Evolutionary conservation across 2,888 invertebrate genomes (phyloP).

Genomic region (Schizotus pectinicornis): DNA sequence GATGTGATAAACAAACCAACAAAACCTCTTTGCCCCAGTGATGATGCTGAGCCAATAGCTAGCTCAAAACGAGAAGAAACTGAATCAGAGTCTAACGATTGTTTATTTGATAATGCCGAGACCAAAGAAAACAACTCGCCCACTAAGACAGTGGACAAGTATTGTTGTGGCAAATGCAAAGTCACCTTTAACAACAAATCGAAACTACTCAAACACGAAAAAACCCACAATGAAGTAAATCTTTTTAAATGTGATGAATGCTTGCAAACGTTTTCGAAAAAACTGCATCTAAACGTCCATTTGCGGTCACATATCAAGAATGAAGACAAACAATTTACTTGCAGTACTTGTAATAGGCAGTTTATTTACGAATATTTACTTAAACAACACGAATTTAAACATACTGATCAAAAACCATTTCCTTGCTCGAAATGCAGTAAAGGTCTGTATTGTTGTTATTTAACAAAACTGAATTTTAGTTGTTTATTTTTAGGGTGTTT

Average conservation of each 20-base stretch:
- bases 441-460: slow-evolving; percentile 39
- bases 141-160: slow-evolving; percentile 23
- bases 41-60: too few species aligned
- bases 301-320: slow-evolving; percentile 39
- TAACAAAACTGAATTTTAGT: slow-evolving; percentile 1
- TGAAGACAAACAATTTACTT: slow-evolving; percentile 40
- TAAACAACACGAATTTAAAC: slow-evolving; percentile 51
- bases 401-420: slow-evolving; percentile 49
- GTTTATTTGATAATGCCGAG: background rate
- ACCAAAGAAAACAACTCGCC: background rate
- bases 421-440: slow-evolving; percentile 50
- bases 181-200: slow-evolving; percentile 41
- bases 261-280: slow-evolving; percentile 37
- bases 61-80: background rate
- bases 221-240: slow-evolving; percentile 38
- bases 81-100: background rate
- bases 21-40: too few species aligned
- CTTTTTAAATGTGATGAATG: slow-evolving; percentile 43
- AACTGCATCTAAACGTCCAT: slow-evolving; percentile 41
- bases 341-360: slow-evolving; percentile 44
- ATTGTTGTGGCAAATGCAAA: slow-evolving; percentile 38
- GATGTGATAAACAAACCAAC: too few species aligned
- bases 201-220: slow-evolving; percentile 39
- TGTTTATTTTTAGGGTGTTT: slow-evolving; percentile 46
- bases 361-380: slow-evolving; percentile 49